Percentiles rank a stretch among this genome's conserved stretches.
phyloP scores from a whole-genome alignment of 2,113 vertebrate genomes.

The Onychostruthus taczanowskii region DNA sequence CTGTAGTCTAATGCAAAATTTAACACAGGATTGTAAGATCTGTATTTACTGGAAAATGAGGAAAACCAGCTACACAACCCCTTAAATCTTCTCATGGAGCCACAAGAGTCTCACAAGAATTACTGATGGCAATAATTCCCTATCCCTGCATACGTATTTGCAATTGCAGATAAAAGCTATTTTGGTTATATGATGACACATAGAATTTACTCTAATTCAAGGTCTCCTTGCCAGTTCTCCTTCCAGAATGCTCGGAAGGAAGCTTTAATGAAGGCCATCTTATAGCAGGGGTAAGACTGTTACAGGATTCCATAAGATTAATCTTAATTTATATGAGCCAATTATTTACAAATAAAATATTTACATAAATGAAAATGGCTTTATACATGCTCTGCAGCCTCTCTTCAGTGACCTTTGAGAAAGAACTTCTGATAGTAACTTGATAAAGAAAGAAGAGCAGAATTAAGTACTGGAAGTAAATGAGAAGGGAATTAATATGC shows the following conservation, averaged over 20 bases:
- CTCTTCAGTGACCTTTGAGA: constrained; percentile 10
- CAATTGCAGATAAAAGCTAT: not conserved
- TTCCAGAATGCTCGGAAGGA: not conserved
- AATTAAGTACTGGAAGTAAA: not conserved
- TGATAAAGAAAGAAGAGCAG: not conserved
- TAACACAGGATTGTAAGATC: not conserved
- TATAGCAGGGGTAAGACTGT: not conserved
- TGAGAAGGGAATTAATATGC: not conserved
- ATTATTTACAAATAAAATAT: constrained; percentile 14
- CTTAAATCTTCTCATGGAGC: not conserved
- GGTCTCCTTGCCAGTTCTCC: not conserved
- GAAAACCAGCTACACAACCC: not conserved
- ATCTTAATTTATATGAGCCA: not conserved
- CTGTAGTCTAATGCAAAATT: not conserved
- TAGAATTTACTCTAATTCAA: not conserved
- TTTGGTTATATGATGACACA: not conserved
- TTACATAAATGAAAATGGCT: not conserved
- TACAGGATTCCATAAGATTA: not conserved
- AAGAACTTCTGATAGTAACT: constrained; percentile 4
- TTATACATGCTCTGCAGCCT: not conserved
- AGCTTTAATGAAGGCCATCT: not conserved
- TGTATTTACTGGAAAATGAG: not conserved
- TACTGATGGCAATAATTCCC: not conserved
- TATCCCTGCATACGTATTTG: not conserved
- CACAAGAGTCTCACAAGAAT: not conserved